Percentiles rank a stretch among this genome's conserved stretches.
Evolutionary conservation across 1,140 invertebrate species (phyloP).

Genomic region (Thalassaphorura encarpata): DNA sequence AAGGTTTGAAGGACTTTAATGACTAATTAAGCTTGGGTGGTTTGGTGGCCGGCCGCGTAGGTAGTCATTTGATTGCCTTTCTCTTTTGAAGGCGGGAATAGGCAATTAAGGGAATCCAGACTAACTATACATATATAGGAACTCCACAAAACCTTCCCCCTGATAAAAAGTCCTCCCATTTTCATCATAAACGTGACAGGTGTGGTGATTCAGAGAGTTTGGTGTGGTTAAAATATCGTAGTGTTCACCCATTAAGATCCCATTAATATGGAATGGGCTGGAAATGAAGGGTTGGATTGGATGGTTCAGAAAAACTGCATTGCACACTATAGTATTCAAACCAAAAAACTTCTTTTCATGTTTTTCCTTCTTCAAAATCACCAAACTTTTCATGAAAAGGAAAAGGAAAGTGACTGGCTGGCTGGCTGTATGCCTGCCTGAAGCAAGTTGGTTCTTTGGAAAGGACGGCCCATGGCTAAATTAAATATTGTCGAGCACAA

Average conservation of each 20-base stretch:
- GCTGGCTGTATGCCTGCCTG: too few species aligned
- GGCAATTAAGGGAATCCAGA: too few species aligned
- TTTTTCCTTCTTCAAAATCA: not conserved
- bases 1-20: too few species aligned
- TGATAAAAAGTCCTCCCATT: too few species aligned
- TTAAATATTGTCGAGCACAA: conserved; percentile 29
- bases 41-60: too few species aligned
- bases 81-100: too few species aligned
- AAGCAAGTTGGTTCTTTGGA: too few species aligned
- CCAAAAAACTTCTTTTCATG: not conserved
- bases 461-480: too few species aligned
- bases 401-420: conserved; percentile 11
- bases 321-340: not conserved
- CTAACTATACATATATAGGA: too few species aligned
- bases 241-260: conserved; percentile 24
- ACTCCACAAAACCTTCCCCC: too few species aligned
- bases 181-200: conserved; percentile 19
- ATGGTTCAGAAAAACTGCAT: not conserved
- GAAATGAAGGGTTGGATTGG: not conserved
- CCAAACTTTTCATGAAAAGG: not conserved
- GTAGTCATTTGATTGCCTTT: too few species aligned
- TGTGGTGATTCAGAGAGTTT: conserved; percentile 15
- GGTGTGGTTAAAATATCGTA: conserved; percentile 14
- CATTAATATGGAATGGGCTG: conserved; percentile 22
- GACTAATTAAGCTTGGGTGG: too few species aligned